Evolutionary conservation across 2,888 invertebrate species (phyloP).

Genomic region (Polymixis flavicincta): DNA sequence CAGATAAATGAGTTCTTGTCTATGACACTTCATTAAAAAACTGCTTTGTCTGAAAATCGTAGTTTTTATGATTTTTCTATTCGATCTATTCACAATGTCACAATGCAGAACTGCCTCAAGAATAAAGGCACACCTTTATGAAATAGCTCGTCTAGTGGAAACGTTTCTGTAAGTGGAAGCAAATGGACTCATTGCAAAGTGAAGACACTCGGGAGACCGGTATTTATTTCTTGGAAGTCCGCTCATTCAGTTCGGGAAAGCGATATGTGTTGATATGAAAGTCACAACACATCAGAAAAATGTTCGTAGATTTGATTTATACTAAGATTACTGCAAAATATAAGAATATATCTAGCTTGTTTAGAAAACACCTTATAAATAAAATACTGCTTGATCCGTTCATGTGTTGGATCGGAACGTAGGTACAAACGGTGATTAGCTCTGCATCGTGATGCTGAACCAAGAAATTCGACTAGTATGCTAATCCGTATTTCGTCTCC

Average conservation of each 20-base stretch:
- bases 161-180: slow-evolving; percentile 22
- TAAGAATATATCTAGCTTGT: not conserved
- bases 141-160: slow-evolving; percentile 13
- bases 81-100: not conserved
- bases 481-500: not conserved
- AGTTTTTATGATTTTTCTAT: slow-evolving; percentile 1
- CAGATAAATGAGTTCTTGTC: slow-evolving; percentile 31
- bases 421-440: not conserved
- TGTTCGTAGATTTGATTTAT: slow-evolving; percentile 19
- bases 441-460: not conserved
- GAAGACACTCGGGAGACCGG: slow-evolving; percentile 41
- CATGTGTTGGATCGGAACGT: not conserved
- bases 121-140: not conserved
- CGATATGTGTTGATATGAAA: slow-evolving; percentile 58
- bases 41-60: not conserved
- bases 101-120: not conserved
- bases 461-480: not conserved
- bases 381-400: not conserved
- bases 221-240: slow-evolving; percentile 54
- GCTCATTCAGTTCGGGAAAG: slow-evolving; percentile 56
- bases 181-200: slow-evolving; percentile 11
- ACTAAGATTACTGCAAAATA: slow-evolving; percentile 4
- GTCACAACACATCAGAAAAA: slow-evolving; percentile 38
- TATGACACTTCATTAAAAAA: slow-evolving; percentile 7
- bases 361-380: too few species aligned